phyloP scores from a whole-genome alignment of 2,797 vertebrate species.

The Tarsius wallacei region DNA sequence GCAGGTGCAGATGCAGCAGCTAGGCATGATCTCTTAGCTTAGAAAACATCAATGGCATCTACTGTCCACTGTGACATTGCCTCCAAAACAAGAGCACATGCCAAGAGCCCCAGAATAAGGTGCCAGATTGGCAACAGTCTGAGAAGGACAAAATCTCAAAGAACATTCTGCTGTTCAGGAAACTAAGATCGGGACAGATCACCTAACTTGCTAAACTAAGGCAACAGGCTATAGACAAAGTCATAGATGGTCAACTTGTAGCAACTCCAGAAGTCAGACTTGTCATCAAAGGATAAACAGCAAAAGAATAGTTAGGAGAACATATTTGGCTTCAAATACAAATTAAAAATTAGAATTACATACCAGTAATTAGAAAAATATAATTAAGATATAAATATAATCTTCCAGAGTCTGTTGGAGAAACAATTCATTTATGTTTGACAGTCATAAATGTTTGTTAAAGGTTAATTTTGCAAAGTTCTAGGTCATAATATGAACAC shows the following conservation, averaged over 20 bases:
- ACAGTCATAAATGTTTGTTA: background rate
- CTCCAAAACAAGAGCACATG: background rate
- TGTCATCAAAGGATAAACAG: background rate
- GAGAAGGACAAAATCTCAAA: background rate
- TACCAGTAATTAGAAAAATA: background rate
- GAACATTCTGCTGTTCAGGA: background rate
- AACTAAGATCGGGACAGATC: background rate
- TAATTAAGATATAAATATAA: background rate
- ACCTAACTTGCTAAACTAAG: background rate
- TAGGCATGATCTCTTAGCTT: background rate
- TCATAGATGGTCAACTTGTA: background rate
- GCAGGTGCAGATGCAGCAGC: background rate
- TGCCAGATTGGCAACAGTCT: background rate
- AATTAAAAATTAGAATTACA: background rate
- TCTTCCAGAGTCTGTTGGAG: slow-evolving; percentile 10
- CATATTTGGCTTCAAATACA: background rate
- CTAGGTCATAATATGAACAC: background rate
- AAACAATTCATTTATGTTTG: background rate
- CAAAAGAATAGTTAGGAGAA: background rate
- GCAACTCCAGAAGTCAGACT: background rate
- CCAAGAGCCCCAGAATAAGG: background rate
- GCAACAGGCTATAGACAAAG: background rate
- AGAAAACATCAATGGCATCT: background rate
- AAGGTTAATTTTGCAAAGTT: background rate
- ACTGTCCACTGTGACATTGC: background rate